phyloP scores from a whole-genome alignment of 2,888 invertebrate species.

The Diaphora mendica region DNA sequence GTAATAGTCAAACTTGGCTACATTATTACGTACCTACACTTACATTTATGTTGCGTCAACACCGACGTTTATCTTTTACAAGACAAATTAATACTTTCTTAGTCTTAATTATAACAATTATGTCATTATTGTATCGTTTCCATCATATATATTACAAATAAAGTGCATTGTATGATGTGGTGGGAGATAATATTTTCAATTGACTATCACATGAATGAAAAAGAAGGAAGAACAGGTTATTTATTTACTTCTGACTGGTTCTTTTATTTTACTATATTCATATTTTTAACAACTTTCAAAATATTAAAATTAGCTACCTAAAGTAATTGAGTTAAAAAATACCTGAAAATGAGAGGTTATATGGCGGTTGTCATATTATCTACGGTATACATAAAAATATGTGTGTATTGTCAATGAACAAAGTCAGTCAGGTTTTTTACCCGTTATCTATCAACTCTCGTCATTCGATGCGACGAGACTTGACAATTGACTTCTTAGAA shows the following conservation, averaged over 20 bases:
- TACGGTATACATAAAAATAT: background rate
- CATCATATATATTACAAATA: background rate
- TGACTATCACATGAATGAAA: background rate
- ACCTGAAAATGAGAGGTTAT: no score
- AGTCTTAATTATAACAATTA: background rate
- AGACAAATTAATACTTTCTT: slow-evolving; percentile 14
- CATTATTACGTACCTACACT: slow-evolving; percentile 19
- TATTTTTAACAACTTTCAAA: background rate
- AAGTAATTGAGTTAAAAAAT: no score
- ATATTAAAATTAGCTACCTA: no score
- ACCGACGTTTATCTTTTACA: slow-evolving; percentile 2
- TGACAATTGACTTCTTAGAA: background rate
- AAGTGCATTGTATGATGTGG: background rate
- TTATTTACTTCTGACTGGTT: background rate
- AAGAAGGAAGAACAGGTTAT: background rate
- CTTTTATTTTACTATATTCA: background rate
- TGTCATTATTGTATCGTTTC: background rate
- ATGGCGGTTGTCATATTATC: background rate
- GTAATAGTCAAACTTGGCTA: slow-evolving; percentile 31
- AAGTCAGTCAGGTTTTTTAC: background rate
- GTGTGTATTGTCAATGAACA: background rate
- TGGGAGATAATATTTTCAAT: background rate
- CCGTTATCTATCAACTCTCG: background rate
- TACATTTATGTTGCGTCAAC: slow-evolving; percentile 28
- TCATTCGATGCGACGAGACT: background rate